phyloP scores from a whole-genome alignment of 2,888 invertebrate genomes.

The Homarus gammarus region DNA sequence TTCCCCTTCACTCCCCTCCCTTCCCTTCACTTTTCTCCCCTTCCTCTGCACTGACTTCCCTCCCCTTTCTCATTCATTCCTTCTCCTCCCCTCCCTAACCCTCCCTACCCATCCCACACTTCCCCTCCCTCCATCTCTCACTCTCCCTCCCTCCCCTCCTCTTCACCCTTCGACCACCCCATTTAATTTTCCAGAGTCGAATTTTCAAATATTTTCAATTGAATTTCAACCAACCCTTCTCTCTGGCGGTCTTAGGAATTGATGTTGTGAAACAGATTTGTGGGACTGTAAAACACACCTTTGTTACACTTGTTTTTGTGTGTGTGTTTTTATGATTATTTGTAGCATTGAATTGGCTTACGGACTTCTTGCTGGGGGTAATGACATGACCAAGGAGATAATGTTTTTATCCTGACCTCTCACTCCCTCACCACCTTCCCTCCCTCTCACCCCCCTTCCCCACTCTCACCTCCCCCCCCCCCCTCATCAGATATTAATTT shows the following conservation, averaged over 20 bases:
- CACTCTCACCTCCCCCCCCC: background rate
- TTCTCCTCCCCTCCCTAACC: background rate
- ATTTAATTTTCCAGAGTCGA: constrained; percentile 63
- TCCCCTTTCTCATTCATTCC: background rate
- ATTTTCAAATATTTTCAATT: constrained; percentile 62
- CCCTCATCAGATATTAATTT: background rate
- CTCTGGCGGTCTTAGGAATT: constrained; percentile 41
- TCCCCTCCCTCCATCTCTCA: constrained; percentile 21
- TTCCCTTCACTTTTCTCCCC: background rate
- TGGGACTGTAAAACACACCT: constrained; percentile 7
- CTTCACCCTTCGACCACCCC: constrained; percentile 42
- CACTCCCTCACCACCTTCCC: too few species aligned
- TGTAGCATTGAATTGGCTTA: constrained; percentile 11
- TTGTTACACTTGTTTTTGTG: constrained; percentile 6
- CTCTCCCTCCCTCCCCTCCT: background rate
- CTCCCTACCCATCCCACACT: constrained; percentile 1
- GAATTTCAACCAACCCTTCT: constrained; percentile 41
- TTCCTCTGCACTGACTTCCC: background rate
- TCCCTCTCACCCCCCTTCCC: background rate
- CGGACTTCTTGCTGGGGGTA: background rate
- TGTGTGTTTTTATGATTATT: constrained; percentile 5
- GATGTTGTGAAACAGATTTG: constrained; percentile 48
- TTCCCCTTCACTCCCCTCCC: background rate
- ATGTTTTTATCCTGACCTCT: background rate
- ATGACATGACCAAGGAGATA: too few species aligned